Conservation (phyloP, 2,888 invertebrate species). For the Lissonota sp. region DNA sequence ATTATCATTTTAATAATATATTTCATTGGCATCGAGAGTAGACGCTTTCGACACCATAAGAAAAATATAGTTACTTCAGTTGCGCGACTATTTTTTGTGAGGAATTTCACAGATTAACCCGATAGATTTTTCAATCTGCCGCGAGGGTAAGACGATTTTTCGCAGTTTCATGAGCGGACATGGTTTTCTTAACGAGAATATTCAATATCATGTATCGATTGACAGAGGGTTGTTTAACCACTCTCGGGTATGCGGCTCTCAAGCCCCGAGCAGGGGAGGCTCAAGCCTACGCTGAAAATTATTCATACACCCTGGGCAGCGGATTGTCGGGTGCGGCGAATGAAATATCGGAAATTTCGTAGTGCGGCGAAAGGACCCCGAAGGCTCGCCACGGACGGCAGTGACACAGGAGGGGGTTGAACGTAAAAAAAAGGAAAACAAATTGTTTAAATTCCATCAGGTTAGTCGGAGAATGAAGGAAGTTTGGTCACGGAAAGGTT, state of each 20-base stretch:
- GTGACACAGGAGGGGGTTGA: background rate
- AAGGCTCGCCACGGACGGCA: conserved; percentile 26
- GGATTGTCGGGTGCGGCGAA: conserved; percentile 14
- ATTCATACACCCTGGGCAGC: conserved; percentile 57
- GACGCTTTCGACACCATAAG: too few species aligned
- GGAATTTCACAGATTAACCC: background rate
- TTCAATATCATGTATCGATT: conserved; percentile 74
- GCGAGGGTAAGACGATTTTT: background rate
- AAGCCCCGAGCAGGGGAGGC: conserved; percentile 2
- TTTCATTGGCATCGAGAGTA: too few species aligned
- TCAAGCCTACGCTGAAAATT: conserved; percentile 61
- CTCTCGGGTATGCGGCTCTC: conserved; percentile 1
- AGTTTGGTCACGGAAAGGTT: conserved; percentile 61
- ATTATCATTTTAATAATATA: too few species aligned
- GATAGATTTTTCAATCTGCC: conserved; percentile 10
- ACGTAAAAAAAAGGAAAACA: conserved; percentile 26
- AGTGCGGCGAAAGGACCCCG: conserved; percentile 17
- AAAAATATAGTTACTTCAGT: too few species aligned
- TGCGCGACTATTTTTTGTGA: too few species aligned
- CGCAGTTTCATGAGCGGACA: conserved; percentile 54
- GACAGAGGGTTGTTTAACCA: conserved; percentile 51
- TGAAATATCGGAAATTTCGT: conserved; percentile 63
- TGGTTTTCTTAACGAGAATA: conserved; percentile 75
- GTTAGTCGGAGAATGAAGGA: conserved; percentile 45
- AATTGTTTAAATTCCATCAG: conserved; percentile 16